Base-by-base conservation (phyloP, 2,888 invertebrate genomes). In the Liodrosophila aerea region DNA sequence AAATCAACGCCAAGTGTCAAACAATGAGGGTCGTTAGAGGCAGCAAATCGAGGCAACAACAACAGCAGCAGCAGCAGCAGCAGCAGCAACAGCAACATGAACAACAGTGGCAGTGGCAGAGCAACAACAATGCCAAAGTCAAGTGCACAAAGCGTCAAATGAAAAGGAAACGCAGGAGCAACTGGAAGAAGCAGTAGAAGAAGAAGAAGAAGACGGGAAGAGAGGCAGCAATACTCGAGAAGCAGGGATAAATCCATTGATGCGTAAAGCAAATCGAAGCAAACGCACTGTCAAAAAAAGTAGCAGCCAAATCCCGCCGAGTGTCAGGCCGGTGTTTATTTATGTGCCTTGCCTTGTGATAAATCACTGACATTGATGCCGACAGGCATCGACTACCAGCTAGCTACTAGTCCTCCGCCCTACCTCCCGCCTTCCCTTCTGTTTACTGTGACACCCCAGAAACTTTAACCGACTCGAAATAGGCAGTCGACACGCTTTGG, bases 81-180 rank as follows among this genome's bases (percentile, higher is more conserved):
- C n/a, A n/a, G n/a, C n/a, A n/a, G n/a, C n/a, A n/a, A n/a, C n/a
- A n/a, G n/a, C n/a, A n/a, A n/a, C n/a, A n/a, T n/a, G n/a, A n/a
- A n/a, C n/a, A n/a, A n/a, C n/a, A n/a, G n/a, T n/a, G n/a, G n/a
- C n/a, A n/a, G n/a, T n/a, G n/a, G n/a, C n/a, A n/a, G n/a, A n/a
- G n/a, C 22, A 22, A 16, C 57, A 59, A 46, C 57, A 66, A 63
- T 61, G 69, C 59, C 72, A 63, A 78, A 76, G 82, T 80, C 80
- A 80, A 80, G 82, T 80, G 82, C 80, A 80, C 80, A 80, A 82
- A 82, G 82, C 81, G 76, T 82, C 82, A 80, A 80, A 78, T 76
- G 80, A 82, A 78, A 78, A 82, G 81, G 78, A 80, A 78, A 76
- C 66, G 41, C 62, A 33, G 39, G 52, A 12, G 49, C 34, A 30